phyloP scores from a whole-genome alignment of 35 echinoderm and acorn worm species.

The Lytechinus pictus region DNA sequence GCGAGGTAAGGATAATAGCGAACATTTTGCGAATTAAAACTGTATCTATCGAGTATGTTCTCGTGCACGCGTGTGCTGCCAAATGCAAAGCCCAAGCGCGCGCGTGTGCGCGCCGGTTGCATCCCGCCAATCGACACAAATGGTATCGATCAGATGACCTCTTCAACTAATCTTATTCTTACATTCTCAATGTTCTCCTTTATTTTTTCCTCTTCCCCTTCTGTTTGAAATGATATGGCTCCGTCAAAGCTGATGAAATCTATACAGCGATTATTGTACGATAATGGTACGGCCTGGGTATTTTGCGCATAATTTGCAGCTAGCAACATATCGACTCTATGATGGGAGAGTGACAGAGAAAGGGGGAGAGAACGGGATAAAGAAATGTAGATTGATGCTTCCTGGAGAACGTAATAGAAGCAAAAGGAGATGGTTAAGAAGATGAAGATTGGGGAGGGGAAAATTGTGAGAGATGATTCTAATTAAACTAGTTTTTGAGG shows the following conservation, averaged over 20 bases:
- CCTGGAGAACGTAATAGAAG: not conserved
- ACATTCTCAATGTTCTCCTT: not conserved
- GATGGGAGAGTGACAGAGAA: not conserved
- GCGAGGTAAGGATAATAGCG: not conserved
- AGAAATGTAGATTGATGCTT: not conserved
- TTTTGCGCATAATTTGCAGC: not conserved
- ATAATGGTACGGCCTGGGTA: not conserved
- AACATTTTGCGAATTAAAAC: constrained; percentile 34
- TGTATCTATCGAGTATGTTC: constrained; percentile 5
- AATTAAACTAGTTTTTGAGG: constrained; percentile 45
- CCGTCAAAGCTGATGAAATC: not conserved
- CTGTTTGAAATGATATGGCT: constrained; percentile 22
- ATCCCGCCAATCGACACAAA: constrained; percentile 3
- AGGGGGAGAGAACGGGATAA: not conserved
- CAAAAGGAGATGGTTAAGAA: not conserved
- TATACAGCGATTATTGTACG: not conserved
- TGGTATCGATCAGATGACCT: constrained; percentile 15
- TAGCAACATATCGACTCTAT: not conserved
- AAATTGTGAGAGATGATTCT: constrained; percentile 4
- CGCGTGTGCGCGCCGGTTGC: not conserved
- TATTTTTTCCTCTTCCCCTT: not conserved
- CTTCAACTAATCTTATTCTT: not conserved
- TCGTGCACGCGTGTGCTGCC: not conserved
- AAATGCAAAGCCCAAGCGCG: not conserved
- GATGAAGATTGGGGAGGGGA: not conserved